phyloP scores from a whole-genome alignment of 1,140 invertebrate species.

The Drosophila pruinosa region DNA sequence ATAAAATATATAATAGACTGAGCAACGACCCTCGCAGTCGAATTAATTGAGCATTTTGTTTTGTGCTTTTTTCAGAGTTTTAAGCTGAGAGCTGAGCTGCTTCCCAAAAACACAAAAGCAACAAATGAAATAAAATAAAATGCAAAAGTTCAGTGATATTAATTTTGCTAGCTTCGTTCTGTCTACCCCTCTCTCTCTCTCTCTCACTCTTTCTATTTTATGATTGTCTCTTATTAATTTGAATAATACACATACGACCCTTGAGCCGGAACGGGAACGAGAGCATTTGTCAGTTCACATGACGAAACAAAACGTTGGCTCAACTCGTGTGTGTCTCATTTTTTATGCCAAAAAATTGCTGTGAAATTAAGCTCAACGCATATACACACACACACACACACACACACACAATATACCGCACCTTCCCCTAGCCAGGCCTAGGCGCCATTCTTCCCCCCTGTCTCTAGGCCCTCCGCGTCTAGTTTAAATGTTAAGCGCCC shows the following conservation, averaged over 20 bases:
- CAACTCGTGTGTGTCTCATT: conserved; percentile 36
- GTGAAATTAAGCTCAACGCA: conserved; percentile 45
- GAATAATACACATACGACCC: conserved; percentile 53
- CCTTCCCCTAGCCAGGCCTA: background rate
- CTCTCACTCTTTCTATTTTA: background rate
- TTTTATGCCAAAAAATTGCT: conserved; percentile 42
- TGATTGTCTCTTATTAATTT: conserved; percentile 57
- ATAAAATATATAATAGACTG: conserved; percentile 16
- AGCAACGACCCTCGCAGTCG: conserved; percentile 8
- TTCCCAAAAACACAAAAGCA: background rate
- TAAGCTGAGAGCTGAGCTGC: conserved; percentile 3
- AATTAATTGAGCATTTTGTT: conserved; percentile 48
- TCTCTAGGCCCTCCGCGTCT: background rate
- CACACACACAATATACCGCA: background rate
- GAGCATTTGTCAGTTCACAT: conserved; percentile 41
- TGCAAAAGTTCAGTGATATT: conserved; percentile 55
- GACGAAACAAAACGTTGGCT: conserved; percentile 31
- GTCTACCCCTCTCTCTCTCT: background rate
- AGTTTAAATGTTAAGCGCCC: conserved; percentile 23
- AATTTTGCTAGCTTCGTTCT: conserved; percentile 29
- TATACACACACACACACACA: background rate
- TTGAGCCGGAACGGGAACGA: conserved; percentile 35
- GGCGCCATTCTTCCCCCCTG: background rate
- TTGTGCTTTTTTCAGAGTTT: conserved; percentile 24
- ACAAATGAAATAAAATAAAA: conserved; percentile 19